Evolutionary conservation across 2,888 invertebrate genomes (phyloP).

Genomic region (Coelinius sp.): DNA sequence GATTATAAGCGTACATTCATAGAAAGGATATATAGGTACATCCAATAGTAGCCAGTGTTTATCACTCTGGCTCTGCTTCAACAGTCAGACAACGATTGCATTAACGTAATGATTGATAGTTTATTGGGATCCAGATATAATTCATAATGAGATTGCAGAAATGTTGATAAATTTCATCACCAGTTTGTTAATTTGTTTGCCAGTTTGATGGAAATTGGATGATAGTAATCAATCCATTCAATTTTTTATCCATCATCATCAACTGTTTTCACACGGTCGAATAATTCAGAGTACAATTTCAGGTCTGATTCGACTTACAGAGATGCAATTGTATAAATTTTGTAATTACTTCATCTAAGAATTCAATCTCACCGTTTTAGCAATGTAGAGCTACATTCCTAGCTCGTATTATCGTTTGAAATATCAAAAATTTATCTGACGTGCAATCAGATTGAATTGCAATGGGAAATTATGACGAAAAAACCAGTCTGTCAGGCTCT

Average conservation of each 20-base stretch:
- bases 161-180: background rate
- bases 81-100: constrained; percentile 42
- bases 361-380: too few species aligned
- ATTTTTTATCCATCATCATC: background rate
- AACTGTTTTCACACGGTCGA: background rate
- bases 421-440: background rate
- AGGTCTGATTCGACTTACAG: too few species aligned
- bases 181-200: background rate
- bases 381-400: background rate
- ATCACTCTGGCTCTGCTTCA: constrained; percentile 40
- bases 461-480: background rate
- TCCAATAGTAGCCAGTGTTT: constrained; percentile 27
- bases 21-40: constrained; percentile 26
- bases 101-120: constrained; percentile 27
- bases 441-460: background rate
- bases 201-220: background rate
- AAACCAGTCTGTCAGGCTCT: background rate
- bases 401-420: background rate
- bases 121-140: background rate
- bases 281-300: background rate
- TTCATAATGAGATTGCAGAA: background rate
- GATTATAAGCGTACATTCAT: constrained; percentile 31
- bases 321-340: too few species aligned
- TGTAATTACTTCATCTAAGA: too few species aligned
- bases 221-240: background rate